Base-by-base conservation (phyloP, 30 jellyfish, hydroid and myxozoan genomes). In the Cassiopea andromeda region DNA sequence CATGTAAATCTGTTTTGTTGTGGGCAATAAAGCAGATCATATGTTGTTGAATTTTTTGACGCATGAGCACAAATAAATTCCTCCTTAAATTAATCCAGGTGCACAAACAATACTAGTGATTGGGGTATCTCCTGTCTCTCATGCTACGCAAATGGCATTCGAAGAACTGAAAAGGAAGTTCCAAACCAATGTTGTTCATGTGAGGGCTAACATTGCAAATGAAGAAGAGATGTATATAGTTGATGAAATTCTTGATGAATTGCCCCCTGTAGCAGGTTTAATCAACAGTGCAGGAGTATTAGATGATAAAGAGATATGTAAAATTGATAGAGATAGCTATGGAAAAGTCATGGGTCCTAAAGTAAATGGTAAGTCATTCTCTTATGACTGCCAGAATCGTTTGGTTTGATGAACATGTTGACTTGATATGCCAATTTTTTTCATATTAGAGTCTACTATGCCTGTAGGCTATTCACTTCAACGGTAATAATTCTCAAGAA, bases 281-380 rank as follows among this genome's bases (percentile, higher is more conserved):
- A 85, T 88, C 43, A 88, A 88, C 91, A 88, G 96, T 80, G 96
- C 96, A 1, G 96, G 75, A 46, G 77, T 88, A 8, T 54, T 88
- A 48, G 91, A 79, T 73, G 96, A 88, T 50, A 88, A 73, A 48
- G 19, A 47, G 50, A 48, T 88, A 18, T 46, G 19, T 27, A 78
- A 72, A 27, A 60, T 88, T 15, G 96, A 88, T 50, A 38, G 79
- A 57, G 79, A 50, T 44, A 88, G 78, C 87, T 88, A 88, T 82
- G 46, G 58, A 45, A 80, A 73, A 60, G 96, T 88, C 73, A 88
- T 88, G 64, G 64, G 64, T 3, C 64, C 64, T 54, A 54, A 54
- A 54, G 64, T 54, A 3, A 54, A 54, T 54, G 64, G 64, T 54
- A 54, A 54, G 64, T 3, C 12, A 54, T 54, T 3, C 64, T 54